Evolutionary conservation across 2,113 vertebrate species (phyloP).

Genomic region (Mirza zaza): DNA sequence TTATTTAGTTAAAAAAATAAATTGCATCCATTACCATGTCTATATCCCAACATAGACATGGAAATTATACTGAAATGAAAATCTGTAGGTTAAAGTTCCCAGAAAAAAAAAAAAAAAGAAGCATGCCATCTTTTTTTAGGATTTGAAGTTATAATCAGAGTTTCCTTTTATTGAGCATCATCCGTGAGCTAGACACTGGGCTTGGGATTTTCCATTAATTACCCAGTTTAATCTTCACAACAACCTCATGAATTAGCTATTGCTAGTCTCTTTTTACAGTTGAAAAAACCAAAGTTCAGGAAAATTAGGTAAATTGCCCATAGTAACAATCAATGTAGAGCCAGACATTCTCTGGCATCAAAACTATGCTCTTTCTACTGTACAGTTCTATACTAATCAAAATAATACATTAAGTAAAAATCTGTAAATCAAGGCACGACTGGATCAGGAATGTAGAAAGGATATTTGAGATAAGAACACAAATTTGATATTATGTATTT

Average conservation of each 20-base stretch:
- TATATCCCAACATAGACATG: not conserved
- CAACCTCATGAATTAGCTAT: not conserved
- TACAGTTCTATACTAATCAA: not conserved
- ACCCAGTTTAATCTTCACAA: not conserved
- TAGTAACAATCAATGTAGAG: not conserved
- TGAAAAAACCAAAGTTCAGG: not conserved
- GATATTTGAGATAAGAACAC: conserved; percentile 5
- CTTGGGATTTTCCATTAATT: conserved; percentile 13
- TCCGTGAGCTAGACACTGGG: not conserved
- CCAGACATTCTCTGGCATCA: not conserved
- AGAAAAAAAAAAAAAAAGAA: not conserved
- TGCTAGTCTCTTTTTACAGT: not conserved
- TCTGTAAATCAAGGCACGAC: not conserved
- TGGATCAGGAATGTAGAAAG: not conserved
- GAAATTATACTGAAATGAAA: conserved; percentile 36
- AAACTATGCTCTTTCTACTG: not conserved
- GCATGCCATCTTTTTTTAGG: not conserved
- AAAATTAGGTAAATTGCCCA: conserved; percentile 8
- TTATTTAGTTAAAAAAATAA: conserved; percentile 18
- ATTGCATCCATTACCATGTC: not conserved
- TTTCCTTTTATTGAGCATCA: not conserved
- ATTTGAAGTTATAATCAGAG: conserved; percentile 13
- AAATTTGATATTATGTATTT: conserved; percentile 5
- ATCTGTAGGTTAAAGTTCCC: not conserved
- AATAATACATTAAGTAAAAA: not conserved